phyloP scores from a whole-genome alignment of 2,888 invertebrate genomes.

The Thymelicus lineola region DNA sequence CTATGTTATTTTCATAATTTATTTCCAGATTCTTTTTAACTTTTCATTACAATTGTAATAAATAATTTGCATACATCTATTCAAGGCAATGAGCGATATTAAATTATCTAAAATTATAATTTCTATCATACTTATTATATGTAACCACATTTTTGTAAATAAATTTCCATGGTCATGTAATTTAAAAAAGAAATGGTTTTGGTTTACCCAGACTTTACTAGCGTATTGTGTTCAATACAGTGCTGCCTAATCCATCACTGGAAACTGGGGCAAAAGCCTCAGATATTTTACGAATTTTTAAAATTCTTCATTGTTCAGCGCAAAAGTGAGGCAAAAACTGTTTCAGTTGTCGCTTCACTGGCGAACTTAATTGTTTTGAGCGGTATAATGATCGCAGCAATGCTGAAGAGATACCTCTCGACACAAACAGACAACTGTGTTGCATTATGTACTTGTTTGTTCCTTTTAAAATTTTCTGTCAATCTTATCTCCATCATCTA shows the following conservation, averaged over 20 bases:
- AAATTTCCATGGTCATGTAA: too few species aligned
- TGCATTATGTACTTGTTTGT: constrained; percentile 10
- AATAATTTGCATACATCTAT: too few species aligned
- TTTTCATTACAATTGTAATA: background rate
- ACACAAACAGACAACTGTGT: constrained; percentile 6
- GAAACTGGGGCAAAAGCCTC: constrained; percentile 19
- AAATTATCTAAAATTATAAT: too few species aligned
- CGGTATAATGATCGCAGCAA: constrained; percentile 31
- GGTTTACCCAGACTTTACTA: too few species aligned
- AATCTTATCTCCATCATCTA: background rate
- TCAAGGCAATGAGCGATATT: too few species aligned
- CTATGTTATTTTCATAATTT: background rate
- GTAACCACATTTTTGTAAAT: too few species aligned
- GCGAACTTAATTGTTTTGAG: constrained; percentile 35
- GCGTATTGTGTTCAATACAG: constrained; percentile 2
- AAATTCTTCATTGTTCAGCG: constrained; percentile 29
- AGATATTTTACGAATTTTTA: constrained; percentile 27
- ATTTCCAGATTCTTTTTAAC: background rate
- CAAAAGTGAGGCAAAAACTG: constrained; percentile 31
- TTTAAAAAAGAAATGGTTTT: too few species aligned
- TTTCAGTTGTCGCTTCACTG: constrained; percentile 32
- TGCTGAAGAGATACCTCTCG: constrained; percentile 13
- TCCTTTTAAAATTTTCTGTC: background rate
- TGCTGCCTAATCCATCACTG: constrained; percentile 6
- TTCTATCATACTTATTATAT: too few species aligned